Evolutionary conservation across 2,797 vertebrate species (phyloP).

Genomic region (Darevskia nairensis): DNA sequence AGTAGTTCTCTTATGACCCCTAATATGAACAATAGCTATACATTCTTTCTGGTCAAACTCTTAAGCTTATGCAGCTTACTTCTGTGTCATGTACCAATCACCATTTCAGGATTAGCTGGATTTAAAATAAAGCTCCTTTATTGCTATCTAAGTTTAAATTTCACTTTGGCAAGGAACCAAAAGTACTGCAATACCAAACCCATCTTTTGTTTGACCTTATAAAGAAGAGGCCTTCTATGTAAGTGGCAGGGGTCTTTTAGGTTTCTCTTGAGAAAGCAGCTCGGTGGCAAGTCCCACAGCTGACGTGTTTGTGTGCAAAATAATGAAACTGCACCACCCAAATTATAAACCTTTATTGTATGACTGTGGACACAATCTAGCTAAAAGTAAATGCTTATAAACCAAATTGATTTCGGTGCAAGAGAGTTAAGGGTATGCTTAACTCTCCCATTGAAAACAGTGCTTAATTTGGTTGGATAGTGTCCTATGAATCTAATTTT

Average conservation of each 20-base stretch:
- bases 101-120: constrained; percentile 69
- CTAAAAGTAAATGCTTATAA: neutral
- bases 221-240: neutral
- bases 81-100: constrained; percentile 65
- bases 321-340: constrained; percentile 26
- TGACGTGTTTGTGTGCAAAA: constrained; percentile 19
- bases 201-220: constrained; percentile 43
- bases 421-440: neutral
- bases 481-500: neutral
- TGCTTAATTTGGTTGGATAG: neutral
- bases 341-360: constrained; percentile 13
- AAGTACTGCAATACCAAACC: constrained; percentile 43
- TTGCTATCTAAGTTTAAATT: constrained; percentile 67
- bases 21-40: constrained; percentile 45
- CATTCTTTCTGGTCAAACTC: constrained; percentile 22
- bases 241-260: constrained; percentile 37
- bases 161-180: constrained; percentile 65
- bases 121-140: constrained; percentile 72
- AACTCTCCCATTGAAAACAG: neutral
- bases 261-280: constrained; percentile 30
- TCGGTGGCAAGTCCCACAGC: constrained; percentile 44
- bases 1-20: constrained; percentile 55
- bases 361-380: neutral
- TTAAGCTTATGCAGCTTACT: constrained; percentile 63
- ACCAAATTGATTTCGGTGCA: neutral